phyloP scores from a whole-genome alignment of 2,888 invertebrate species.

The Diaprepes abbreviatus region DNA sequence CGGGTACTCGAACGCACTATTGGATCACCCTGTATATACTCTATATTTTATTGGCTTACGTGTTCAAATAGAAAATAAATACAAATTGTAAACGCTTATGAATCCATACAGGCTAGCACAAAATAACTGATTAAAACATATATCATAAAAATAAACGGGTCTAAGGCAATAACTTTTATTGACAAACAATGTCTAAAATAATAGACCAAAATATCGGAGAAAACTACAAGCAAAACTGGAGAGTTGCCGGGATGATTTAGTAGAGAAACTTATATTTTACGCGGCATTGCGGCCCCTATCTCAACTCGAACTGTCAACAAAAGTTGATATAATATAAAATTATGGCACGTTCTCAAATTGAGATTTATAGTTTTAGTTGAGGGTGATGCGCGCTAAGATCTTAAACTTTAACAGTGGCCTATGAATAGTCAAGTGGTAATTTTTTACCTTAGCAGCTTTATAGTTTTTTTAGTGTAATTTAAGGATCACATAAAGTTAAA shows the following conservation, averaged over 20 bases:
- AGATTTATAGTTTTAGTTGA: conserved; percentile 32
- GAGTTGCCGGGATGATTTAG: conserved; percentile 24
- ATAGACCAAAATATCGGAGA: conserved; percentile 26
- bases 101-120: too few species aligned
- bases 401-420: background rate
- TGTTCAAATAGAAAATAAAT: too few species aligned
- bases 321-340: conserved; percentile 40
- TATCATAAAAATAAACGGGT: background rate
- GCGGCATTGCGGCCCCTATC: conserved; percentile 19
- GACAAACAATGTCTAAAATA: conserved; percentile 36
- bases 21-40: too few species aligned
- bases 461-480: too few species aligned
- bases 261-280: conserved; percentile 34
- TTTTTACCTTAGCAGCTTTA: too few species aligned
- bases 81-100: too few species aligned
- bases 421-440: conserved; percentile 13
- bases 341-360: conserved; percentile 33
- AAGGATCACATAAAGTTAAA: too few species aligned
- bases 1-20: too few species aligned
- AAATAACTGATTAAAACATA: too few species aligned
- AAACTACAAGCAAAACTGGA: background rate
- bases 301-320: conserved; percentile 33
- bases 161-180: conserved; percentile 26
- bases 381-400: background rate
- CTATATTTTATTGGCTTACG: too few species aligned